phyloP scores from a whole-genome alignment of 2,797 vertebrate species.

The Lepus oiostolus region DNA sequence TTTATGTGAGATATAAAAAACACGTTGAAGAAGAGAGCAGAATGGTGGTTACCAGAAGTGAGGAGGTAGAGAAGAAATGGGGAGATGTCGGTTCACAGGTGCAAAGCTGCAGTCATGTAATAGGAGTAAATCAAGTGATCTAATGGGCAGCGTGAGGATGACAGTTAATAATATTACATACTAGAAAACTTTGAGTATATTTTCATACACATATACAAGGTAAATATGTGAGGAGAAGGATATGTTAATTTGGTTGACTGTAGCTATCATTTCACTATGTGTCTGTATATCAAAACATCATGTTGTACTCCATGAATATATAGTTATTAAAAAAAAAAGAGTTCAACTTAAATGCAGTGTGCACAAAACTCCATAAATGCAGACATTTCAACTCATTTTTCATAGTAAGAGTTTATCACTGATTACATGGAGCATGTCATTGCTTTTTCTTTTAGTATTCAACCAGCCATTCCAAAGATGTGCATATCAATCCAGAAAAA shows the following conservation, averaged over 20 bases:
- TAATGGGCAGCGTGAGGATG: too few species aligned
- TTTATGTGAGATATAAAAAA: not conserved
- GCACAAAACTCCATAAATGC: not conserved
- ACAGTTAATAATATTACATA: not conserved
- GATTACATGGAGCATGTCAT: not conserved
- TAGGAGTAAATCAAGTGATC: not conserved
- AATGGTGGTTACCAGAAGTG: too few species aligned
- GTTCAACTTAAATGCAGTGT: not conserved
- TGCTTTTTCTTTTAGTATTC: too few species aligned
- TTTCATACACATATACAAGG: not conserved
- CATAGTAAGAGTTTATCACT: not conserved
- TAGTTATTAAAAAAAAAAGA: not conserved
- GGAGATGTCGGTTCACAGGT: too few species aligned
- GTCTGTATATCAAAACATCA: not conserved
- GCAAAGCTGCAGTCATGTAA: not conserved
- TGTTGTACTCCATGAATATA: not conserved
- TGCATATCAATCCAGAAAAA: constrained; percentile 2
- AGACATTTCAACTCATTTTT: not conserved
- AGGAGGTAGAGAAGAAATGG: not conserved
- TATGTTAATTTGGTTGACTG: not conserved
- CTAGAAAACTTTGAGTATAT: not conserved
- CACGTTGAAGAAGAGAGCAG: not conserved
- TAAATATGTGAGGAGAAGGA: not conserved
- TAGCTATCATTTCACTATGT: not conserved
- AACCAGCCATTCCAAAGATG: not conserved